phyloP scores from a whole-genome alignment of 2,797 vertebrate genomes.

The Squalus acanthias region DNA sequence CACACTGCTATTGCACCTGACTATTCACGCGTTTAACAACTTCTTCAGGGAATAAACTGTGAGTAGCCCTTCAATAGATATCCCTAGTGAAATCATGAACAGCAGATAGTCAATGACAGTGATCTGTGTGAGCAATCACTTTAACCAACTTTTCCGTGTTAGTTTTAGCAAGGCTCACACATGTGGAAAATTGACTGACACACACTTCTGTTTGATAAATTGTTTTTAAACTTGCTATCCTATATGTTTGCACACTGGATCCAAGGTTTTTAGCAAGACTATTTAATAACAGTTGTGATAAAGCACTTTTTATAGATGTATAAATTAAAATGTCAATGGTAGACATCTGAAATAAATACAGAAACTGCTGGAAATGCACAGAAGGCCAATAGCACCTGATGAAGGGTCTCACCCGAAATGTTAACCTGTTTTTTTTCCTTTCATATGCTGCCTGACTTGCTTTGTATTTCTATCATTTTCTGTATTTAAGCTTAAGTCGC shows the following conservation, averaged over 20 bases:
- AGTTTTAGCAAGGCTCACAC: background rate
- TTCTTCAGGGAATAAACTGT: background rate
- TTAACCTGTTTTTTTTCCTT: background rate
- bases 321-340: background rate
- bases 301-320: background rate
- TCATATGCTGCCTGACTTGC: background rate
- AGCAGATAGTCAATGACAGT: background rate
- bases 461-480: background rate
- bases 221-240: background rate
- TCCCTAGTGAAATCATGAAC: conserved; percentile 4
- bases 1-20: background rate
- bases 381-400: background rate
- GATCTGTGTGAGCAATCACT: background rate
- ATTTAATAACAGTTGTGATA: background rate
- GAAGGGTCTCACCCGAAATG: background rate
- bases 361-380: background rate
- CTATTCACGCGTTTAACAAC: background rate
- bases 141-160: background rate
- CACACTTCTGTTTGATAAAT: conserved; percentile 17
- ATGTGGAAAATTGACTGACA: background rate
- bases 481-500: background rate
- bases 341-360: background rate
- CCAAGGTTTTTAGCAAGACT: background rate
- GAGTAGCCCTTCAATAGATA: background rate
- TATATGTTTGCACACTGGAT: background rate